Evolutionary conservation across 1,140 invertebrate species (phyloP), one percentile per base, ranked within the genome.

Genomic region (Cotesia vestalis): DNA sequence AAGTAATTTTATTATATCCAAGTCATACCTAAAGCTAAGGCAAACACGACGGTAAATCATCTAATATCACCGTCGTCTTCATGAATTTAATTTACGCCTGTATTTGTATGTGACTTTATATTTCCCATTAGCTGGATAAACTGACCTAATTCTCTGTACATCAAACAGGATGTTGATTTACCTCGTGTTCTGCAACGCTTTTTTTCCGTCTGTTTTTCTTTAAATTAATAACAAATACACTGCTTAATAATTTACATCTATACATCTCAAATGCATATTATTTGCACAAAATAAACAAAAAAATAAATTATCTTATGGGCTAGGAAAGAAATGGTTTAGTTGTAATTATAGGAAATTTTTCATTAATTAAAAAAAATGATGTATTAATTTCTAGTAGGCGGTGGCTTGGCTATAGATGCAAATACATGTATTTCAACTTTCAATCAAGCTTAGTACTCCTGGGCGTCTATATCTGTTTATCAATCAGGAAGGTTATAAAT

Each of bases 391-490:
- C 40, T 46, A 4, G 5, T 46, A 46, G 40, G 40, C 5, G 40
- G 40, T 46, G 40, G 40, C 40, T 46, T 46, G 6, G 40, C 40
- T 46, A 46, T 46, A 9, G 40, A 46, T 46, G 40, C 40, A 46
- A 46, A 46, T 46, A 46, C 40, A 46, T 46, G 40, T 46, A 46
- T 46, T 46, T 46, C 40, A 46, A 46, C 78, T 81, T 84, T 81
- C 83, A 85, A 85, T 84, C 84, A 84, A 79, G 78, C 78, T 81
- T 85, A 85, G 84, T 84, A 85, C 80, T 84, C 84, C 82, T 84
- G 79, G 81, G 81, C 84, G 84, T 78, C 6, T 46, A 76, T 81
- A 82, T 84, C 82, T 81, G 79, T 76, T 81, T 77, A 83, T 84
- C 83, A 80, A 84, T 83, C 79, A 79, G 76, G 63, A 72, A 77